Base-by-base conservation (phyloP, 2,888 invertebrate genomes). In the Zhengitettix transpicula region DNA sequence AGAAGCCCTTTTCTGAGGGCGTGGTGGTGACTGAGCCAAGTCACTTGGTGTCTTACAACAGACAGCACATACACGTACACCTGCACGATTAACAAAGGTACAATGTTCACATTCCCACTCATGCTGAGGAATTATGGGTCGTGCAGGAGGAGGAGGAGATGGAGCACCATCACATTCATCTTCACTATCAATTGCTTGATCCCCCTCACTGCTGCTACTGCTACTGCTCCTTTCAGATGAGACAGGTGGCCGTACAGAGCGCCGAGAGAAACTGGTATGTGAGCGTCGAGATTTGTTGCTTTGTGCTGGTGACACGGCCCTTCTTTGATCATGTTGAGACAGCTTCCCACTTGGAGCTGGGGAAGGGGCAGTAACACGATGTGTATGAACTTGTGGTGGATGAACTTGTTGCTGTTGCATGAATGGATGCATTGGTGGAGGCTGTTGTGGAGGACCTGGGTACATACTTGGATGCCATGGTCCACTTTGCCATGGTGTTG, bases 21-120 rank as follows among this genome's bases (percentile, higher is more conserved):
- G 12, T 41, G 40, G 40, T 40, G 42, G 28, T 11, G 53, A 9
- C 12, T 1, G 40, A 28, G 55, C 42, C 60, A 70, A 69, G 63
- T 67, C 70, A 44, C 68, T 71, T 10, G 65, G 64, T 0, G 93
- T 93, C 70, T 91, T 90, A 69, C 92, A 93, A 70, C 93, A 94
- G 57, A 93, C 83, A 14, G 81, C 78, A 69, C 93, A 93, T 51
- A 93, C 87, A 66, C 85, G 82, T 0, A 84, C 81, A 17, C 85
- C 86, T 0, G 86, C 75, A 62, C 87, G 85, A 70, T 94, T 94
- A 5, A 91, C 85, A 70, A 84, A 92, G 0, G 93, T 94, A 70
- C 93, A 94, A 69, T 91, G 89, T 68, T 90, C 89, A 71, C 93
- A 94, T 64, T 88, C 83, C 93, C 93, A 94, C 59, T 80, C 75